Conservation (phyloP, 2,113 vertebrate genomes). For the Phyllopteryx taeniolatus region DNA sequence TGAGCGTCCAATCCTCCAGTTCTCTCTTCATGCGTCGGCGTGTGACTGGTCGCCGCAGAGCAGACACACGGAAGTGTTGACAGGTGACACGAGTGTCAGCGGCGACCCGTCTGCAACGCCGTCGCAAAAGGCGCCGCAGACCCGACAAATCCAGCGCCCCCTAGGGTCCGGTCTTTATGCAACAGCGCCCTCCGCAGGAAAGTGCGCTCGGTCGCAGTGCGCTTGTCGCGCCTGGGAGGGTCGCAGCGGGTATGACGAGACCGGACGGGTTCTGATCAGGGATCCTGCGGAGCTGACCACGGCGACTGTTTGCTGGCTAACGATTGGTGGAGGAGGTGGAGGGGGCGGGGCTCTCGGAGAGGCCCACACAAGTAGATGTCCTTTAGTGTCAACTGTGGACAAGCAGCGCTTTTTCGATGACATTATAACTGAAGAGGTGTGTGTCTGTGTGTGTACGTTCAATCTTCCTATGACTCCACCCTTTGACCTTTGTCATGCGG, state of each 20-base stretch:
- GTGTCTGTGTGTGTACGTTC: too few species aligned
- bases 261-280: slow-evolving; percentile 25
- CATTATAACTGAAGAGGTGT: too few species aligned
- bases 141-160: slow-evolving; percentile 16
- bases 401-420: too few species aligned
- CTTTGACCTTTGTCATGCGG: too few species aligned
- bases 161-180: slow-evolving; percentile 60
- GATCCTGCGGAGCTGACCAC: not conserved
- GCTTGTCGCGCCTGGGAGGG: slow-evolving; percentile 26
- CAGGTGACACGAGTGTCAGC: slow-evolving; percentile 67
- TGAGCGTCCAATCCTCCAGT: not conserved
- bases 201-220: slow-evolving; percentile 13
- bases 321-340: slow-evolving; percentile 15
- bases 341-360: not conserved
- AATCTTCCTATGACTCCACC: too few species aligned
- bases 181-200: slow-evolving; percentile 61
- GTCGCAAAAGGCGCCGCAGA: slow-evolving; percentile 7
- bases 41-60: slow-evolving; percentile 27
- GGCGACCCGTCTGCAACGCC: slow-evolving; percentile 21
- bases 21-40: slow-evolving; percentile 12
- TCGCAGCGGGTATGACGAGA: slow-evolving; percentile 44
- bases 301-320: slow-evolving; percentile 40
- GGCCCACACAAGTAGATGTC: not conserved
- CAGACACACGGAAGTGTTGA: slow-evolving; percentile 62
- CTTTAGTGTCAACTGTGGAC: too few species aligned